Conservation (phyloP, 2,113 vertebrate genomes). For the Rhea pennata region DNA sequence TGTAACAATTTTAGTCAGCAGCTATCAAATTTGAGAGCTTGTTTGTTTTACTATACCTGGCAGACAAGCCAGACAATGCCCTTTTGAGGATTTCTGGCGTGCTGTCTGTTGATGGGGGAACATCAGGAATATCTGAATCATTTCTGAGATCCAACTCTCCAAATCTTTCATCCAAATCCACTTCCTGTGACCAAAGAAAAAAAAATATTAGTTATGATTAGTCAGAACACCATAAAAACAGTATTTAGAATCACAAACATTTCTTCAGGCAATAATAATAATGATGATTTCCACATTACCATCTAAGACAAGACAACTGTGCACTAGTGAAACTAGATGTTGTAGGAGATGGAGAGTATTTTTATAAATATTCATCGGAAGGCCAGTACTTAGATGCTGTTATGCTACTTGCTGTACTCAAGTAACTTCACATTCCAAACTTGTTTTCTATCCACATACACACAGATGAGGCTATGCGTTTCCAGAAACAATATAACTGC, state of each 20-base stretch:
- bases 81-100: slow-evolving; percentile 94
- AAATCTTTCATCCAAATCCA: slow-evolving; percentile 86
- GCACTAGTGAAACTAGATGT: not conserved
- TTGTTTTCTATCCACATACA: not conserved
- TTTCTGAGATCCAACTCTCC: slow-evolving; percentile 82
- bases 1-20: not conserved
- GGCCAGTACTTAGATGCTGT: not conserved
- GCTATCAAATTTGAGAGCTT: not conserved
- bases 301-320: not conserved
- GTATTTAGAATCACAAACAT: not conserved
- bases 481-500: not conserved
- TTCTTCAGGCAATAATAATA: not conserved
- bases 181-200: slow-evolving; percentile 79
- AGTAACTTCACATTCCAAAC: not conserved
- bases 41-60: slow-evolving; percentile 81
- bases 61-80: slow-evolving; percentile 92
- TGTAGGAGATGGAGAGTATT: not conserved
- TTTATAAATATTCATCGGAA: not conserved
- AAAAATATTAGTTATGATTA: not conserved
- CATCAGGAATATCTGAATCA: slow-evolving; percentile 83
- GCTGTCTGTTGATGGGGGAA: slow-evolving; percentile 84
- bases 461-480: not conserved
- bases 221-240: not conserved
- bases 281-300: not conserved
- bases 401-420: not conserved